Evolutionary conservation across 2,888 invertebrate genomes (phyloP).

Genomic region (Crocallis elinguaria): DNA sequence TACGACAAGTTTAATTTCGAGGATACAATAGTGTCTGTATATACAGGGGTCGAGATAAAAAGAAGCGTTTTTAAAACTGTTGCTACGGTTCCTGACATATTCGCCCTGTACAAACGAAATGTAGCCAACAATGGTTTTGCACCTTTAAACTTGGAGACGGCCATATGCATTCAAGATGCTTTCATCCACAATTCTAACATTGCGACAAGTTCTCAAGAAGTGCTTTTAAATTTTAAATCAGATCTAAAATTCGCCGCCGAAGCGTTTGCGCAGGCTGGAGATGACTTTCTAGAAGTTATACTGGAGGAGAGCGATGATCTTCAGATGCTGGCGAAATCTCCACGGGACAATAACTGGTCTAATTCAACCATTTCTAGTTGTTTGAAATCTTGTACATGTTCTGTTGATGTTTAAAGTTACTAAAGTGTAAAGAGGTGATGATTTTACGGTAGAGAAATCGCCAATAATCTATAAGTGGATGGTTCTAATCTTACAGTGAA

Average conservation of each 20-base stretch:
- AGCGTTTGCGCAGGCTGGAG: not conserved
- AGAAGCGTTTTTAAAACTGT: slow-evolving; percentile 9
- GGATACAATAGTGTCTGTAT: slow-evolving; percentile 18
- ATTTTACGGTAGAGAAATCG: too few species aligned
- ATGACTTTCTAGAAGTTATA: not conserved
- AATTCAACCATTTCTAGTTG: not conserved
- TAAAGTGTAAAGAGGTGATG: too few species aligned
- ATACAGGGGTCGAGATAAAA: slow-evolving; percentile 9
- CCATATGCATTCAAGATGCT: slow-evolving; percentile 6
- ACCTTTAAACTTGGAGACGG: slow-evolving; percentile 1
- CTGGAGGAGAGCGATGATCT: not conserved
- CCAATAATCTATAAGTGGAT: too few species aligned
- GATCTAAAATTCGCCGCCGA: not conserved
- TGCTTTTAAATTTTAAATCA: not conserved
- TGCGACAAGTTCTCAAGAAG: not conserved
- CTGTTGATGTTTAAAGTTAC: too few species aligned
- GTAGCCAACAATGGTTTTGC: not conserved
- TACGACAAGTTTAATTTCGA: slow-evolving; percentile 43
- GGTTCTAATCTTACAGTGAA: too few species aligned
- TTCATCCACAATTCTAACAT: slow-evolving; percentile 5
- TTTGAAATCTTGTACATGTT: not conserved
- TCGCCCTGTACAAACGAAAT: slow-evolving; percentile 5
- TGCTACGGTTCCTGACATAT: slow-evolving; percentile 2
- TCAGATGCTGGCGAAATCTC: not conserved
- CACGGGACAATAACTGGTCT: not conserved